phyloP scores from a whole-genome alignment of 2,113 vertebrate species.

The Eurypyga helias region DNA sequence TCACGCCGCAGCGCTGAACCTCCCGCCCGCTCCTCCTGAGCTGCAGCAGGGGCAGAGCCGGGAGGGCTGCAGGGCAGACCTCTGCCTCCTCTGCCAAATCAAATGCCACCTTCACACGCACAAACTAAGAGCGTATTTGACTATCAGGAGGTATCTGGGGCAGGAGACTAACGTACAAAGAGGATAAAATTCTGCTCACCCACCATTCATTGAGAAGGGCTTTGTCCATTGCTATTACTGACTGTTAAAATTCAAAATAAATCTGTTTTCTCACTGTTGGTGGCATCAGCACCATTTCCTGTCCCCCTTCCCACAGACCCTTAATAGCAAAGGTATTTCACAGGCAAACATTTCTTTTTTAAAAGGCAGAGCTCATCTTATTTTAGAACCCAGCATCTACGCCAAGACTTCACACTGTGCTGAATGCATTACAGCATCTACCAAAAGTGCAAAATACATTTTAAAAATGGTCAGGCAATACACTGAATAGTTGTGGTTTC shows the following conservation, averaged over 20 bases:
- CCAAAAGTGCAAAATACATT: constrained; percentile 66
- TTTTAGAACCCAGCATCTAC: constrained; percentile 50
- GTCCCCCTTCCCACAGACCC: background rate
- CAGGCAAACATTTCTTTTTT: constrained; percentile 44
- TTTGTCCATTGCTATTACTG: background rate
- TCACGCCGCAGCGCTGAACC: background rate
- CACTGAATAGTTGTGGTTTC: constrained; percentile 58
- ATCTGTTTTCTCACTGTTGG: background rate
- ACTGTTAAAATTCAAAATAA: background rate
- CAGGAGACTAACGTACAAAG: background rate
- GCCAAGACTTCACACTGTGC: constrained; percentile 67
- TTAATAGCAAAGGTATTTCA: constrained; percentile 53
- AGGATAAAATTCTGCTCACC: background rate
- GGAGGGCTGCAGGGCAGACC: background rate
- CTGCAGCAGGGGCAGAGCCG: background rate
- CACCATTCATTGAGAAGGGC: background rate
- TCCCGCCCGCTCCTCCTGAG: background rate
- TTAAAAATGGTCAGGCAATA: constrained; percentile 40
- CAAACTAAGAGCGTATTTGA: constrained; percentile 14
- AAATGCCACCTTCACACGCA: background rate
- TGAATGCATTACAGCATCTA: constrained; percentile 66
- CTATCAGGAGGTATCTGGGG: background rate
- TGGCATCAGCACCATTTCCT: background rate
- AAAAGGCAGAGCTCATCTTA: constrained; percentile 34
- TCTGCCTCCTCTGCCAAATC: background rate